Conservation (phyloP, 1,140 invertebrate genomes). For the Druon quercuslanigerum region DNA sequence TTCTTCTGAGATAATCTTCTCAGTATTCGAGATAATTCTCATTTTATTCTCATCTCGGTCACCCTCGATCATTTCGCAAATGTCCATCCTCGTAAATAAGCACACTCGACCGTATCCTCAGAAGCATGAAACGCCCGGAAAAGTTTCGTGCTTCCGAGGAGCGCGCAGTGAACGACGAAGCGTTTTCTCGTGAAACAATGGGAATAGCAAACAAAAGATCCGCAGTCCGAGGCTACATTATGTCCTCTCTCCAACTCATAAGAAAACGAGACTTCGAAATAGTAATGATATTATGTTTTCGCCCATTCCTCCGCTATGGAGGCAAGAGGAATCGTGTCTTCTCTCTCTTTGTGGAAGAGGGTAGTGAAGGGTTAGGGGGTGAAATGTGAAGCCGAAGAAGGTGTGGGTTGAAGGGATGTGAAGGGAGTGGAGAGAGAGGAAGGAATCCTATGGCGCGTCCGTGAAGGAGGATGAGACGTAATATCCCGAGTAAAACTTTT, state of each 20-base stretch:
- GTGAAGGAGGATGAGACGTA: slow-evolving; percentile 64
- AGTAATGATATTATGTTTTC: slow-evolving; percentile 73
- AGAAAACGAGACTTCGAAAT: slow-evolving; percentile 73
- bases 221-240: slow-evolving; percentile 63
- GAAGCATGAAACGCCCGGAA: slow-evolving; percentile 4
- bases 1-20: not conserved
- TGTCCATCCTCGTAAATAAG: slow-evolving; percentile 27
- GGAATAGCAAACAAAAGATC: slow-evolving; percentile 69
- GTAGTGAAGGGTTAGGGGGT: slow-evolving; percentile 19
- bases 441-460: slow-evolving; percentile 43
- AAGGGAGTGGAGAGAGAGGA: slow-evolving; percentile 36
- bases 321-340: slow-evolving; percentile 34
- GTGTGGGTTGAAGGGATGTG: slow-evolving; percentile 24
- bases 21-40: slow-evolving; percentile 5
- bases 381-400: slow-evolving; percentile 32
- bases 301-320: slow-evolving; percentile 43
- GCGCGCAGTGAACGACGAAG: slow-evolving; percentile 28
- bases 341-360: slow-evolving; percentile 31
- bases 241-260: slow-evolving; percentile 66
- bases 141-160: slow-evolving; percentile 24
- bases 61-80: slow-evolving; percentile 27
- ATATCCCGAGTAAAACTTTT: slow-evolving; percentile 75
- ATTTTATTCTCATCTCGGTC: slow-evolving; percentile 27
- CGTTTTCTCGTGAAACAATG: slow-evolving; percentile 60
- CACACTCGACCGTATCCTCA: not conserved